A percentile compares a stretch with the other conserved stretches of the same genome.
Evolutionary conservation across 2,113 vertebrate species (phyloP).

Genomic region (Lamprotornis superbus): DNA sequence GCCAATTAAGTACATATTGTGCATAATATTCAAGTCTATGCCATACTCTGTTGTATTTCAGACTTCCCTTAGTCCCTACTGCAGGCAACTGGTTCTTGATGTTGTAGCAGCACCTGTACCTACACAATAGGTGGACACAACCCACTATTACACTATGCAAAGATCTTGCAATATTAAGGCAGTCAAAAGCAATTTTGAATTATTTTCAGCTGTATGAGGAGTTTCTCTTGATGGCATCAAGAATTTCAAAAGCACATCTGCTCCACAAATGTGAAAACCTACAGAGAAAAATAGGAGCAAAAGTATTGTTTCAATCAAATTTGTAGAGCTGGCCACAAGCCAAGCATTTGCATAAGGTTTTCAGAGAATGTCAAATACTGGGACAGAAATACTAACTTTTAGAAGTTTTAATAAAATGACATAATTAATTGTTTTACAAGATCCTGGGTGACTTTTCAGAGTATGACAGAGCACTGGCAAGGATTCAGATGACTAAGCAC

Average conservation of each 20-base stretch:
- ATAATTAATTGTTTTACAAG: constrained; percentile 59
- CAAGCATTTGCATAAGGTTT: constrained; percentile 49
- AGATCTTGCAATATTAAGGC: not conserved
- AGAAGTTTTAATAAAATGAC: constrained; percentile 67
- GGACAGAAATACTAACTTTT: constrained; percentile 44
- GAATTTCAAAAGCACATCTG: not conserved
- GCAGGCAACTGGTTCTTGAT: not conserved
- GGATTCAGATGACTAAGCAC: constrained; percentile 56
- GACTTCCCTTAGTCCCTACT: not conserved
- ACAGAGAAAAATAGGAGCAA: constrained; percentile 45
- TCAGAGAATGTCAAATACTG: constrained; percentile 57
- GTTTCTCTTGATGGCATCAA: not conserved
- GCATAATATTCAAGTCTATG: not conserved
- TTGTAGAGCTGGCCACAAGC: not conserved
- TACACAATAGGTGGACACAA: not conserved
- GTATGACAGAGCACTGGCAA: constrained; percentile 38
- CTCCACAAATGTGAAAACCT: constrained; percentile 61
- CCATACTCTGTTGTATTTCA: not conserved
- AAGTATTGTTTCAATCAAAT: constrained; percentile 21
- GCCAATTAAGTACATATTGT: not conserved
- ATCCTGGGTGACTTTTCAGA: constrained; percentile 42
- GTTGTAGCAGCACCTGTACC: not conserved
- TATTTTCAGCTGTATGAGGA: not conserved
- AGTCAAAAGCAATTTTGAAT: not conserved
- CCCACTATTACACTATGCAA: not conserved